Percentiles rank a stretch among this genome's conserved stretches.
Evolutionary conservation across 2,888 invertebrate species (phyloP).

Genomic region (Phymatocera aterrima): DNA sequence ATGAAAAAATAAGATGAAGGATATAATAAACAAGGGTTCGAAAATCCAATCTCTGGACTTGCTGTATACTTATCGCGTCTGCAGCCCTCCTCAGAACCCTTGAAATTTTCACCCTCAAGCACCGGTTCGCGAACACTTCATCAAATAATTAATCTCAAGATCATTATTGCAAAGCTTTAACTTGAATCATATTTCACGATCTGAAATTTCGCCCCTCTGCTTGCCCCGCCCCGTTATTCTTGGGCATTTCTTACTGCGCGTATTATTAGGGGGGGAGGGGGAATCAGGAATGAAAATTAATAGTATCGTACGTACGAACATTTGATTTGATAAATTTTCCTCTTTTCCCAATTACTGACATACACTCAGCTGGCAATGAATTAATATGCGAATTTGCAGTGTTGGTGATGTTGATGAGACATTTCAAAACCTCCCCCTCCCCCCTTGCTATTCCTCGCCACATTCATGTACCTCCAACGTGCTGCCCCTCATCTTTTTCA

Average conservation of each 20-base stretch:
- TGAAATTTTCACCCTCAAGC: not conserved
- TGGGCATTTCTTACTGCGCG: too few relatives aligned
- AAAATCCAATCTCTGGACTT: slow-evolving; percentile 20
- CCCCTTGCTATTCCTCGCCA: too few relatives aligned
- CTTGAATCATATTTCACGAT: not conserved
- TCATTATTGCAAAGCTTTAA: not conserved
- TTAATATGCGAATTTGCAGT: not conserved
- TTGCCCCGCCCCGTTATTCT: slow-evolving; percentile 4
- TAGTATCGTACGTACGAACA: not conserved
- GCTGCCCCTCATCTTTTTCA: slow-evolving; percentile 11
- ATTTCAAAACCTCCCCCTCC: too few relatives aligned
- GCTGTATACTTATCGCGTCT: not conserved
- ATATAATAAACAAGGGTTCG: not conserved
- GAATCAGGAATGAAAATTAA: not conserved
- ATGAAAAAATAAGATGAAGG: not conserved
- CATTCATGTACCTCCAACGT: slow-evolving; percentile 46
- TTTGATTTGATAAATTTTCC: not conserved
- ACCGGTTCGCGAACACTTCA: not conserved
- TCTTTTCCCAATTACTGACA: not conserved
- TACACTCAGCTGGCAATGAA: not conserved
- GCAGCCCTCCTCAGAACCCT: not conserved
- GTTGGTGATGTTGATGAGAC: not conserved
- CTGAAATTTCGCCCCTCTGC: slow-evolving; percentile 27
- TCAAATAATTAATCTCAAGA: slow-evolving; percentile 26
- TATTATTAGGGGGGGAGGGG: not conserved